Conservation (phyloP, 1,140 invertebrate genomes). For the Ruditapes philippinarum region DNA sequence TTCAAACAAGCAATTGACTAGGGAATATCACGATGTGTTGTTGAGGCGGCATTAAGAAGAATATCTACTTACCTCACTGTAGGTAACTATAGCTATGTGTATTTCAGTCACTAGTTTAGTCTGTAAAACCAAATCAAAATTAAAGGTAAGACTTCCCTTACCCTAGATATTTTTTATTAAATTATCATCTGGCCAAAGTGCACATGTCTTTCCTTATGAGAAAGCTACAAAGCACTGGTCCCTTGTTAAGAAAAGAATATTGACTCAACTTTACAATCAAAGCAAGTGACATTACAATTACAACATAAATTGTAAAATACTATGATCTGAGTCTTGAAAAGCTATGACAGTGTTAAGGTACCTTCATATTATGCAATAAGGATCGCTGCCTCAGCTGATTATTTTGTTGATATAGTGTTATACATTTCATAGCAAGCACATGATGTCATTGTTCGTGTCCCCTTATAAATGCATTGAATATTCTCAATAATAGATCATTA, state of each 20-base stretch:
- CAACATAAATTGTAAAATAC: too few species aligned
- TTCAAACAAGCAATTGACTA: not conserved
- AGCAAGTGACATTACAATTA: too few species aligned
- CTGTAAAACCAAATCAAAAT: not conserved
- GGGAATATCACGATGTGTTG: not conserved
- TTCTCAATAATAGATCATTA: too few species aligned
- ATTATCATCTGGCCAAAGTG: not conserved
- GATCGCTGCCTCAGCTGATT: too few species aligned
- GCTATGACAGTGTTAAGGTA: too few species aligned
- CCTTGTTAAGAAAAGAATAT: not conserved
- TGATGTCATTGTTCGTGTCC: too few species aligned
- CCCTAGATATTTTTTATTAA: not conserved
- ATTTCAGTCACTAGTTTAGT: not conserved
- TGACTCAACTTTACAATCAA: too few species aligned
- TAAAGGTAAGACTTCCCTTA: not conserved
- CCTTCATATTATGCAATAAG: too few species aligned
- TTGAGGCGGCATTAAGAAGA: not conserved
- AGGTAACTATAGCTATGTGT: not conserved
- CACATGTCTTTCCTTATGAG: not conserved
- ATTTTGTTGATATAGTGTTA: too few species aligned
- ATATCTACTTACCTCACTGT: not conserved
- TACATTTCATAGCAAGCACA: too few species aligned
- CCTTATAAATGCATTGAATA: too few species aligned
- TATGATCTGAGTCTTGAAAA: too few species aligned
- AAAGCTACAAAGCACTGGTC: not conserved